Evolutionary conservation across 2,888 invertebrate genomes (phyloP).

Genomic region (Boloria selene): DNA sequence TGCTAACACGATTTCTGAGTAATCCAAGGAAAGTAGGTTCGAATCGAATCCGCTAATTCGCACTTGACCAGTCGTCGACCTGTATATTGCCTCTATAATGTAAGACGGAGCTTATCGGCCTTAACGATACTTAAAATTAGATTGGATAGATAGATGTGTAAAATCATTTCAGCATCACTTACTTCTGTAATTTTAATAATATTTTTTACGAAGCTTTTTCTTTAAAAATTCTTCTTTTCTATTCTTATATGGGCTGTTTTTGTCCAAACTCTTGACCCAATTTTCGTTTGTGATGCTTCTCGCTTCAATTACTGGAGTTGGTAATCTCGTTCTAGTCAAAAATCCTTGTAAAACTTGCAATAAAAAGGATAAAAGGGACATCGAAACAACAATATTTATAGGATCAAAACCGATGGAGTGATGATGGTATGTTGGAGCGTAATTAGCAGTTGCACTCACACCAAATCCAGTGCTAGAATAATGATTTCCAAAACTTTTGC

Average conservation of each 20-base stretch:
- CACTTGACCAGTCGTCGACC: too few species aligned
- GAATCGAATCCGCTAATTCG: too few species aligned
- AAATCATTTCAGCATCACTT: too few species aligned
- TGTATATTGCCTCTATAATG: too few species aligned
- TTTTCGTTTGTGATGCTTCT: constrained; percentile 45
- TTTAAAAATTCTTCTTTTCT: constrained; percentile 57
- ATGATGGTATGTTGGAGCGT: constrained; percentile 69
- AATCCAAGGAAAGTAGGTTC: too few species aligned
- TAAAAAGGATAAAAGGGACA: constrained; percentile 73
- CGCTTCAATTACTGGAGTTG: constrained; percentile 70
- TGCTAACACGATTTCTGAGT: too few species aligned
- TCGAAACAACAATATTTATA: constrained; percentile 73
- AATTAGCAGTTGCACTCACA: constrained; percentile 58
- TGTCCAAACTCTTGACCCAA: constrained; percentile 40
- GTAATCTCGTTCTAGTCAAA: constrained; percentile 60
- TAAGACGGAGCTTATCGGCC: too few species aligned
- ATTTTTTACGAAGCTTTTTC: constrained; percentile 49
- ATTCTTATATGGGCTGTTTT: constrained; percentile 45
- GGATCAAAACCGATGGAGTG: constrained; percentile 80
- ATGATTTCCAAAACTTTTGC: constrained; percentile 62
- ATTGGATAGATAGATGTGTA: too few species aligned
- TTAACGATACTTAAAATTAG: too few species aligned
- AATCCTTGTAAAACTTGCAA: constrained; percentile 75
- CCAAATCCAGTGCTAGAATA: constrained; percentile 65
- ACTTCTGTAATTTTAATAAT: constrained; percentile 29